Percentiles rank a stretch among this genome's conserved stretches.
Conservation (phyloP, 1,140 invertebrate genomes). For the Homalodisca vitripennis region DNA sequence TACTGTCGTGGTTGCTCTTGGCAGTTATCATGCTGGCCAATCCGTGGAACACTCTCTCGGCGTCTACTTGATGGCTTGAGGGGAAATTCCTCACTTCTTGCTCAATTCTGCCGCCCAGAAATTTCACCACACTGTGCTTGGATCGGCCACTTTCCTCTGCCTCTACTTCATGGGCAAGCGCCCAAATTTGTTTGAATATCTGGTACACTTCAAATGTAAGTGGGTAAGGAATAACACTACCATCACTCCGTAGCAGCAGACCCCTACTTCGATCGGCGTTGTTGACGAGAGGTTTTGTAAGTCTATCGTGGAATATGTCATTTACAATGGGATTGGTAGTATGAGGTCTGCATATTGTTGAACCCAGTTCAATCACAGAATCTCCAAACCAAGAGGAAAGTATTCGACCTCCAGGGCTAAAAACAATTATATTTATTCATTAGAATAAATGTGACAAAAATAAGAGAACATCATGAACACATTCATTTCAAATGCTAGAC, state of each 20-base stretch:
- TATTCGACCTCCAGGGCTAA: constrained; percentile 66
- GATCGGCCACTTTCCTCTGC: neutral
- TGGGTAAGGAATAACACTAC: constrained; percentile 59
- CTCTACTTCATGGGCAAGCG: constrained; percentile 54
- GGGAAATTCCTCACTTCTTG: constrained; percentile 32
- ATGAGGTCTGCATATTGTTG: constrained; percentile 61
- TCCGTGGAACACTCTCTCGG: constrained; percentile 28
- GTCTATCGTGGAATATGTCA: constrained; percentile 61
- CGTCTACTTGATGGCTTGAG: constrained; percentile 31
- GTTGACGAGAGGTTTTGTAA: constrained; percentile 53
- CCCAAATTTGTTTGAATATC: constrained; percentile 61
- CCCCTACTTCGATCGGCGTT: constrained; percentile 51
- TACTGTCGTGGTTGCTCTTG: constrained; percentile 5
- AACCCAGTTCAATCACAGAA: constrained; percentile 69
- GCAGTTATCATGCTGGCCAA: neutral
- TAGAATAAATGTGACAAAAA: too few species aligned
- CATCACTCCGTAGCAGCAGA: constrained; percentile 64
- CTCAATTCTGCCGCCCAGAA: constrained; percentile 29
- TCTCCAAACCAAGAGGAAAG: constrained; percentile 73
- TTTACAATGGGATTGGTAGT: constrained; percentile 65
- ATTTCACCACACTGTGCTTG: neutral
- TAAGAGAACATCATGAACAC: too few species aligned
- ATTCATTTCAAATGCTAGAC: too few species aligned
- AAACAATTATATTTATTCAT: constrained; percentile 33
- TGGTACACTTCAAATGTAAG: constrained; percentile 61